Evolutionary conservation across 1,140 invertebrate species (phyloP), one percentile per base, ranked within the genome.

Genomic region (Cyphomyrmex costatus): DNA sequence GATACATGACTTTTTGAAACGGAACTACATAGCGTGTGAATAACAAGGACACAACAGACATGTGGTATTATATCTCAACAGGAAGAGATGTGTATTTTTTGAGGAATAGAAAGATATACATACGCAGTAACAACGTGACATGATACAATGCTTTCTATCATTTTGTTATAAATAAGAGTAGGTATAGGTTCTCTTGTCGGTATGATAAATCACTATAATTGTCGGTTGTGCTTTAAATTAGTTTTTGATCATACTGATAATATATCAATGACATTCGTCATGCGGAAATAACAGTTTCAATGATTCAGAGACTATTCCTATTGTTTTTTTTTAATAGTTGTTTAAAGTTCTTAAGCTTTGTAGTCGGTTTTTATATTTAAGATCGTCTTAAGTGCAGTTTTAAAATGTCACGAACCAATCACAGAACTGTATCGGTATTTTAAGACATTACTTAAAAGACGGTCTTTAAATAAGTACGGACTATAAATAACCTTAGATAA

Each of bases 61-160:
- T 24, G 3, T 51, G 3, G 2, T 49, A 16, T 30, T 30, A 7
- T 71, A 30, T 73, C 27, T 53, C 16, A 24, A 24, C 8, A 42
- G 33, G 16, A 60, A 76, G n/a, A 76, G 14, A 76, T 60, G 14
- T 60, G n/a, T 19, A n/a, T 49, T 36, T 74, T 33, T 74, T 21
- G 7, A 74, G 36, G 19, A n/a, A 33, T 10, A 53, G 19, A 8
- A 71, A 71, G 10, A 53, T 71, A 33, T 0, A 51, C 8, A 51
- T 27, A 21, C 4, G 21, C 24, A 2, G 27, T 24, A n/a, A 1
- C 1, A 0, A 27, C 5, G 33, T 61, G 14, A 36, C 7, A 10
- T 46, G 16, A 76, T 60, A n/a, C 10, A 21, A 36, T 24, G 30
- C 10, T 30, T 74, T 36, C 10, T 21, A 10, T n/a, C 19, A 12